These are phyloP conservation scores for Vanacampus margaritifer DNA, from an alignment of 2,113 vertebrate genomes.

Conservation along the genomic window DNA sequence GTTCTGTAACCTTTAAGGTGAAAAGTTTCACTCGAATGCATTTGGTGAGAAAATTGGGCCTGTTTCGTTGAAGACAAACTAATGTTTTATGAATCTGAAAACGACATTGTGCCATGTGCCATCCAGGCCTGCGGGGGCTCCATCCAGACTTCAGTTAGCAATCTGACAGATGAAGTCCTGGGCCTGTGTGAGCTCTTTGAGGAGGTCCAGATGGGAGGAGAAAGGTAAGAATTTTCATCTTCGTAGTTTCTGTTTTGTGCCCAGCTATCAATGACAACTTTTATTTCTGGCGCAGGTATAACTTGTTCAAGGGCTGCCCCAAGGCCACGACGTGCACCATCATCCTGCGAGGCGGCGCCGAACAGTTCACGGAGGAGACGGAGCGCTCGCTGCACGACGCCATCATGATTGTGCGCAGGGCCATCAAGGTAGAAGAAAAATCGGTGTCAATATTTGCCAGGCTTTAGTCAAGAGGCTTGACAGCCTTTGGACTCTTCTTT, in stretches of 20 bases:
- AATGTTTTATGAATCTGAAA: no score
- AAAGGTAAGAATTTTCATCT: constrained; percentile 75
- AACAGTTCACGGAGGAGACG: constrained; percentile 98
- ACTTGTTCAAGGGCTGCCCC: constrained; percentile 93
- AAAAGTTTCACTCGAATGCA: no score
- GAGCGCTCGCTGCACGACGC: constrained; percentile 95
- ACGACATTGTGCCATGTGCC: constrained; percentile 17
- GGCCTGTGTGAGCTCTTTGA: constrained; percentile 91
- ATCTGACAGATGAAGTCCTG: constrained; percentile 81
- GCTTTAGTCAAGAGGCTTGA: background rate
- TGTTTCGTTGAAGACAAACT: no score
- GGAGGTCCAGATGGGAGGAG: constrained; percentile 92
- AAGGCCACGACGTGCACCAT: constrained; percentile 95
- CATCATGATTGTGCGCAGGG: constrained; percentile 97
- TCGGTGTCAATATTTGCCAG: background rate
- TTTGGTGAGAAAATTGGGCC: no score
- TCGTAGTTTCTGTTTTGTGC: background rate
- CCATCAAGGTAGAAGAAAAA: constrained; percentile 82
- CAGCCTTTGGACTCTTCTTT: background rate
- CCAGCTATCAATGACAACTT: background rate
- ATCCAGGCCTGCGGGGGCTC: constrained; percentile 92
- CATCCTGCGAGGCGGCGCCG: constrained; percentile 89
- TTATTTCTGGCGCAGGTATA: constrained; percentile 76
- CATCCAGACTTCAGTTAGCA: constrained; percentile 90
- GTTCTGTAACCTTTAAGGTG: no score